Percentiles rank a stretch among this genome's conserved stretches.
Conservation (phyloP, 1,140 invertebrate species). For the Heliothis virescens region DNA sequence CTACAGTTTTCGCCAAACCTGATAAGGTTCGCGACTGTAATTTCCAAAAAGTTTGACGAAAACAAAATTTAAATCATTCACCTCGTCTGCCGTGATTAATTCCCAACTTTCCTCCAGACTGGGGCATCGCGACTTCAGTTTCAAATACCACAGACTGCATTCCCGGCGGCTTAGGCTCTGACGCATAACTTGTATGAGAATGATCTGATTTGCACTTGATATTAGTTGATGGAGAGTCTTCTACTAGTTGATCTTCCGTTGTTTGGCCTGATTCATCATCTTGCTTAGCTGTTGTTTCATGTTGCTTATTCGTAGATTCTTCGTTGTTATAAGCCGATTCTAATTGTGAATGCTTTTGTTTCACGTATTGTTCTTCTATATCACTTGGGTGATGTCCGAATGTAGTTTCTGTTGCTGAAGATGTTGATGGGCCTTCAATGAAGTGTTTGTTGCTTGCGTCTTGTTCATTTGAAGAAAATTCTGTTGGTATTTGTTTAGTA, state of each 20-base stretch:
- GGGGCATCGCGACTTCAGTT: conserved; percentile 16
- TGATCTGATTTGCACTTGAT: background rate
- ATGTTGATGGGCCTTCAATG: background rate
- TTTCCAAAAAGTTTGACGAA: background rate
- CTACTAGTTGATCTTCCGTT: background rate
- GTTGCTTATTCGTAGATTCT: background rate
- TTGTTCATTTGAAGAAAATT: background rate
- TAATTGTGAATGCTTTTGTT: too few species aligned
- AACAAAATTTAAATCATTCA: conserved; percentile 2
- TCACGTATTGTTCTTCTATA: too few species aligned
- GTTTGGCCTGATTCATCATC: background rate
- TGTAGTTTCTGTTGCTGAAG: background rate
- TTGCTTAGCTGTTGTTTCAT: background rate
- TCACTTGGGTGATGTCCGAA: background rate
- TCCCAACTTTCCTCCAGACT: conserved; percentile 44
- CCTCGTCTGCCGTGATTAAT: conserved; percentile 43
- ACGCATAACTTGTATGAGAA: background rate
- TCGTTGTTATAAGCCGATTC: too few species aligned
- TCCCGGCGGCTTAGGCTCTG: conserved; percentile 20
- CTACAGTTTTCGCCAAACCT: too few species aligned
- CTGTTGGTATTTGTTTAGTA: background rate
- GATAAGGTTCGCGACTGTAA: too few species aligned
- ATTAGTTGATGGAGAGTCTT: background rate
- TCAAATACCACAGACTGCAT: background rate
- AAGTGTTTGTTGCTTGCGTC: background rate